Conservation (phyloP, 2,113 vertebrate species). For the Thamnophis sirtalis region DNA sequence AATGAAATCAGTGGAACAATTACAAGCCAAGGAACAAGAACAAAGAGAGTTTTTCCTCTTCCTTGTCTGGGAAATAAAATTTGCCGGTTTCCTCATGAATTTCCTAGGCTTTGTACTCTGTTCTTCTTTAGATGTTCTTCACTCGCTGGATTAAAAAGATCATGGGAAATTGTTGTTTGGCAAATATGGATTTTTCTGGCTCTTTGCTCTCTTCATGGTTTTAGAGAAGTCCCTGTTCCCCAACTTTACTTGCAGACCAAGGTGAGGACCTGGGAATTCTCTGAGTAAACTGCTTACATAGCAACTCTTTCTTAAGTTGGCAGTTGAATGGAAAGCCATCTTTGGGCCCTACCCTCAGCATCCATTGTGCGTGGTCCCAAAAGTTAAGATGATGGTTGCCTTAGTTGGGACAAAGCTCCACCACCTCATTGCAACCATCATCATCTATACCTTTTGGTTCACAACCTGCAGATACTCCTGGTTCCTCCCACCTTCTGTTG, state of each 20-base stretch:
- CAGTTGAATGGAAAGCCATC: not conserved
- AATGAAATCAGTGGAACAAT: not conserved
- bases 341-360: not conserved
- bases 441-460: not conserved
- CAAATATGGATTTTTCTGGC: not conserved
- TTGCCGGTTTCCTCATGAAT: not conserved
- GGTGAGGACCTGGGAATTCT: not conserved
- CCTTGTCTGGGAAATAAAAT: not conserved
- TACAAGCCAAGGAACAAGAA: not conserved
- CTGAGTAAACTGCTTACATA: not conserved
- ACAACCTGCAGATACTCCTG: not conserved
- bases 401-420: not conserved
- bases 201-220: not conserved
- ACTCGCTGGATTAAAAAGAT: not conserved
- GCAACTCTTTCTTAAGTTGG: not conserved
- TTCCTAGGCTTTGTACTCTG: not conserved
- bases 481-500: not conserved
- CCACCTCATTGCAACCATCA: not conserved
- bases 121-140: not conserved
- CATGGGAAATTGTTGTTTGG: not conserved
- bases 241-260: not conserved
- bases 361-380: not conserved
- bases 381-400: not conserved
- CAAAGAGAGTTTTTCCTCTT: not conserved
- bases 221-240: not conserved